Evolutionary conservation across 2,797 vertebrate genomes (phyloP).

Genomic region (Pelobates cultripes): DNA sequence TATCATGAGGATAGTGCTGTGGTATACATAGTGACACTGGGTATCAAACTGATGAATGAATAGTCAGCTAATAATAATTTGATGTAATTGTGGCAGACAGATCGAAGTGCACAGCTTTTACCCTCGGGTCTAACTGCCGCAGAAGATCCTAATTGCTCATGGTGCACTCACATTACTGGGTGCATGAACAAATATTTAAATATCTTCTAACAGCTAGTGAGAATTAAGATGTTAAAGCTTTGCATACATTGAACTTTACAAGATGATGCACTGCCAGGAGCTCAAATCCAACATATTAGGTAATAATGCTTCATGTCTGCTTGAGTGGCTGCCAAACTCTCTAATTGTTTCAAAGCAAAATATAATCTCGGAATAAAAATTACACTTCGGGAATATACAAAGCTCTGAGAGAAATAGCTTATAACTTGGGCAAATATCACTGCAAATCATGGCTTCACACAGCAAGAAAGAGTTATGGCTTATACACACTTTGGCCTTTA

Average conservation of each 20-base stretch:
- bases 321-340: constrained; percentile 24
- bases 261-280: constrained; percentile 24
- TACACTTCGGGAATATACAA: not conserved
- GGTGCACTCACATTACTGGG: constrained; percentile 10
- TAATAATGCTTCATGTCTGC: constrained; percentile 26
- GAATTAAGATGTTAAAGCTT: constrained; percentile 10
- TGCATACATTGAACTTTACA: constrained; percentile 43
- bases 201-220: constrained; percentile 15
- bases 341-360: constrained; percentile 28
- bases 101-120: constrained; percentile 4
- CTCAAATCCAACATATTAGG: constrained; percentile 6
- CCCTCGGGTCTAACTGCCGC: constrained; percentile 8
- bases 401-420: not conserved
- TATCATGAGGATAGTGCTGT: too few relatives aligned
- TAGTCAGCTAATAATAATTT: constrained; percentile 3
- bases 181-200: constrained; percentile 24
- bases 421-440: not conserved
- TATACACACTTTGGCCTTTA: too few relatives aligned
- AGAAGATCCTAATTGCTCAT: constrained; percentile 22
- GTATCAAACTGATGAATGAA: too few relatives aligned
- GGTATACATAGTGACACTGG: too few relatives aligned
- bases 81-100: constrained; percentile 22
- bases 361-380: constrained; percentile 41
- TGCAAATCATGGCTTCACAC: constrained; percentile 13
- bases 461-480: constrained; percentile 10